phyloP scores from a whole-genome alignment of 2,888 invertebrate species.

The Caradrina kadenii region DNA sequence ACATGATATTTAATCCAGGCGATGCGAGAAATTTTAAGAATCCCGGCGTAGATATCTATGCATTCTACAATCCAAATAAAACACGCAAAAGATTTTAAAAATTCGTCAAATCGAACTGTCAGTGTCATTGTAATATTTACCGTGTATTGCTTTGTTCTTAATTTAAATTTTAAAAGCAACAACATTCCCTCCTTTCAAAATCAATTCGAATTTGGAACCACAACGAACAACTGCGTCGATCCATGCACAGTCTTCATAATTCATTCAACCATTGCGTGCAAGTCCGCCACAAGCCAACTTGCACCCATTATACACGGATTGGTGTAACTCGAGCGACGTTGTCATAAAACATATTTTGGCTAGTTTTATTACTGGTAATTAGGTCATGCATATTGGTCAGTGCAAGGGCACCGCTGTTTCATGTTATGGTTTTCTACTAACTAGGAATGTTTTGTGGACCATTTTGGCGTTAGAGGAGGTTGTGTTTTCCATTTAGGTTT shows the following conservation, averaged over 20 bases:
- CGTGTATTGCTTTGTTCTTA: too few species aligned
- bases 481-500: constrained; percentile 23
- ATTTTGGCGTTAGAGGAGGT: constrained; percentile 11
- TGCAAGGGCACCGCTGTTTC: constrained; percentile 53
- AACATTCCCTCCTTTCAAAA: neutral
- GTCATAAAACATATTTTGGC: constrained; percentile 75
- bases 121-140: too few species aligned
- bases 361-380: constrained; percentile 67
- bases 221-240: constrained; percentile 15
- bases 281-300: constrained; percentile 17
- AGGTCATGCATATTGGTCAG: constrained; percentile 59
- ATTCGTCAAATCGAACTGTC: too few species aligned
- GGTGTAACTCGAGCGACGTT: constrained; percentile 60
- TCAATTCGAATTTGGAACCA: constrained; percentile 25
- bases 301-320: constrained; percentile 51
- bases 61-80: too few species aligned
- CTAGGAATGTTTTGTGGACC: constrained; percentile 1
- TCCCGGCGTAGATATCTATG: too few species aligned
- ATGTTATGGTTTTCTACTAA: constrained; percentile 35
- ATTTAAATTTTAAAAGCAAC: neutral
- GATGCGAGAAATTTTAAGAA: too few species aligned
- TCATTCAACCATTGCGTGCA: constrained; percentile 45
- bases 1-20: too few species aligned
- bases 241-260: constrained; percentile 17
- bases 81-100: too few species aligned